phyloP scores from a whole-genome alignment of 2,888 invertebrate genomes.

The Apodemia duryi region DNA sequence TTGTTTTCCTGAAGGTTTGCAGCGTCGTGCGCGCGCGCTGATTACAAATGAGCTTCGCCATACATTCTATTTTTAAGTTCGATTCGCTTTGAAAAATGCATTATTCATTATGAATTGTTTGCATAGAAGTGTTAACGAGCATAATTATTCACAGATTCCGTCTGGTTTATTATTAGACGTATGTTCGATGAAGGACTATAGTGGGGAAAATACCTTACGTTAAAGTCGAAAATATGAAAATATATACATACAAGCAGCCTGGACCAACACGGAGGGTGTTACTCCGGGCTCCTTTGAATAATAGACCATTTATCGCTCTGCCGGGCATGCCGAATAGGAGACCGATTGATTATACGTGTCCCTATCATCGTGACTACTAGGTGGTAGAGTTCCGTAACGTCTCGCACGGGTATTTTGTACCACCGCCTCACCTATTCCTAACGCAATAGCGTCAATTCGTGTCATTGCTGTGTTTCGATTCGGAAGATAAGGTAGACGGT shows the following conservation, averaged over 20 bases:
- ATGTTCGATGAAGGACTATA: neutral
- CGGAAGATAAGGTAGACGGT: too few species aligned
- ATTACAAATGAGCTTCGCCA: constrained; percentile 63
- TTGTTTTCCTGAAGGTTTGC: constrained; percentile 70
- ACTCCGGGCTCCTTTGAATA: too few species aligned
- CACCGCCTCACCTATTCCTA: too few species aligned
- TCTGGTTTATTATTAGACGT: constrained; percentile 10
- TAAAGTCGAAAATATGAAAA: neutral
- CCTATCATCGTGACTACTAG: too few species aligned
- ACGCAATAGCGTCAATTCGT: too few species aligned
- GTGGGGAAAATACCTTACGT: neutral
- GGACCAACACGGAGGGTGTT: too few species aligned
- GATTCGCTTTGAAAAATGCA: constrained; percentile 22
- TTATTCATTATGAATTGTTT: constrained; percentile 9
- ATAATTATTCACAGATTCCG: constrained; percentile 11
- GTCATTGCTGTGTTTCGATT: too few species aligned
- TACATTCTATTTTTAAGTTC: constrained; percentile 57
- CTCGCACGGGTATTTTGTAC: too few species aligned
- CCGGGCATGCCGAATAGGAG: too few species aligned
- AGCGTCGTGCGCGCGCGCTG: constrained; percentile 60
- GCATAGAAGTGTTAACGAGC: constrained; percentile 13
- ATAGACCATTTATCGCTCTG: too few species aligned
- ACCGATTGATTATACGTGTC: too few species aligned
- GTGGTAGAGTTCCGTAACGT: too few species aligned
- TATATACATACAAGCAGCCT: neutral